These are phyloP conservation scores for Patella vulgata DNA, from an alignment of 1,140 invertebrate species.

Conservation along the genomic window DNA sequence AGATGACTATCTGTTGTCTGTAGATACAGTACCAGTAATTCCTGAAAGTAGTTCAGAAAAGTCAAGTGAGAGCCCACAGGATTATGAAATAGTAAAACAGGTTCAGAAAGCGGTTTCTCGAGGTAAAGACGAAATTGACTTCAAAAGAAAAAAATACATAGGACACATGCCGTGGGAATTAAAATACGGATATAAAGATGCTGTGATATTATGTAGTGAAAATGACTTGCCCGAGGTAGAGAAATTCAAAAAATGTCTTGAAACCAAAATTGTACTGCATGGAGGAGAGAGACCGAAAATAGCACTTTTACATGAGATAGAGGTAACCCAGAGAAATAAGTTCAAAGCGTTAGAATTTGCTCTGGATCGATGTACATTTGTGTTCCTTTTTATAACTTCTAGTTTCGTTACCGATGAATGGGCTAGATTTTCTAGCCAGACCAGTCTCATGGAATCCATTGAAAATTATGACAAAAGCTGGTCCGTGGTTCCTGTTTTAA, in stretches of 20 bases:
- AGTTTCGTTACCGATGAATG: constrained; percentile 6
- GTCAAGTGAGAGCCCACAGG: too few relatives aligned
- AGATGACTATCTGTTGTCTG: too few relatives aligned
- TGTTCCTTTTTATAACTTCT: constrained; percentile 2
- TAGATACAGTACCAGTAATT: too few relatives aligned
- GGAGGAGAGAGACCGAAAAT: background rate
- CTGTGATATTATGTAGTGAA: constrained; percentile 9
- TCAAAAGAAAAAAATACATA: background rate
- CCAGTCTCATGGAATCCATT: constrained; percentile 9
- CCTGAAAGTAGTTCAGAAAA: too few relatives aligned
- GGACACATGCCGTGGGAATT: background rate
- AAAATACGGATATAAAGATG: constrained; percentile 5
- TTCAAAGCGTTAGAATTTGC: background rate
- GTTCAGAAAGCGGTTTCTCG: background rate
- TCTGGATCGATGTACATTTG: background rate
- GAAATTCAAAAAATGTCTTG: background rate
- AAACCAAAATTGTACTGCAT: background rate
- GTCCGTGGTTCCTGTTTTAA: constrained; percentile 11
- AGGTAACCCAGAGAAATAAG: background rate
- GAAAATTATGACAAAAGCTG: constrained; percentile 2
- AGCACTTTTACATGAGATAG: background rate
- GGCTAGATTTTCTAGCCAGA: constrained; percentile 10
- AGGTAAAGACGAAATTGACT: background rate
- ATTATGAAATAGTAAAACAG: too few relatives aligned
- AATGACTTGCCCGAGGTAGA: background rate